Evolutionary conservation across 2,113 vertebrate species (phyloP).

Genomic region (Cyanoramphus novaezelandiae): DNA sequence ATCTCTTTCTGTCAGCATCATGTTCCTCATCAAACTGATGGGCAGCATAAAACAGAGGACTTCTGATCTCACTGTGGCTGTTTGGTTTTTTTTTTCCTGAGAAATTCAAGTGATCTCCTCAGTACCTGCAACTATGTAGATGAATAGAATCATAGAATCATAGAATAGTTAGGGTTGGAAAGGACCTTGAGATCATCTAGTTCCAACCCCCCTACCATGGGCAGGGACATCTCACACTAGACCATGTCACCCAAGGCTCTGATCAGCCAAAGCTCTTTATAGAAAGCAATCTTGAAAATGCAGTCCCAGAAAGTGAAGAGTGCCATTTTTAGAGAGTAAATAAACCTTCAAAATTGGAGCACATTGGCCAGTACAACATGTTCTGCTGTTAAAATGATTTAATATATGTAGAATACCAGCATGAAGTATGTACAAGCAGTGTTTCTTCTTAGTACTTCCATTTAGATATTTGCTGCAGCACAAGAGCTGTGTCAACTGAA

Average conservation of each 20-base stretch:
- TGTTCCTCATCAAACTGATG: neutral
- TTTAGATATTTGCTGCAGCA: neutral
- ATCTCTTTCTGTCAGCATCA: neutral
- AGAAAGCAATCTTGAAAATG: neutral
- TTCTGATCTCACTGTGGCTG: neutral
- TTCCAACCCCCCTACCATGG: neutral
- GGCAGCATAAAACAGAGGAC: neutral
- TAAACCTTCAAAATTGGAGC: neutral
- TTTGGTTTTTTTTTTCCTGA: neutral
- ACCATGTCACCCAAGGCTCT: neutral
- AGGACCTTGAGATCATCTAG: neutral
- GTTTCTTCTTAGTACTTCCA: neutral
- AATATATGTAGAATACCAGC: neutral
- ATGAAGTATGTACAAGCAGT: neutral
- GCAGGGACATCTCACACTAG: neutral
- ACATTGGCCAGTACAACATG: neutral
- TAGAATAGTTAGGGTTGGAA: neutral
- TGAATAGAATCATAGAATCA: neutral
- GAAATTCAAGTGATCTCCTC: neutral
- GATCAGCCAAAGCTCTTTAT: neutral
- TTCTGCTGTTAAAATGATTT: neutral
- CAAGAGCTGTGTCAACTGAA: neutral
- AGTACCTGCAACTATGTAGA: neutral
- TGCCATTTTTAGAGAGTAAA: neutral
- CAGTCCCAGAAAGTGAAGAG: neutral